Conservation (phyloP, 1,140 invertebrate species). For the Bombus sibiricus region DNA sequence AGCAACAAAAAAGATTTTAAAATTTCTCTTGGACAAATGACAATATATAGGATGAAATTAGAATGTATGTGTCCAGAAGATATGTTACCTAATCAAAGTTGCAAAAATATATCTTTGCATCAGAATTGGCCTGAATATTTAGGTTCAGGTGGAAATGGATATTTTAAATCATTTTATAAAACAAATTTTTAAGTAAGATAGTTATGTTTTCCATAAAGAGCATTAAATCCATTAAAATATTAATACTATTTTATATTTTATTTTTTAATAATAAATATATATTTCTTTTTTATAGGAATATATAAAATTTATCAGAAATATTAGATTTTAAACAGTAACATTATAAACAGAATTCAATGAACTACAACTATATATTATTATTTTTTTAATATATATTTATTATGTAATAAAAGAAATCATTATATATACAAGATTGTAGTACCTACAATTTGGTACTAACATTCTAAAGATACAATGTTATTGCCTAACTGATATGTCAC, state of each 20-base stretch:
- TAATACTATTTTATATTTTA: constrained; percentile 19
- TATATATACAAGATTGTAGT: background rate
- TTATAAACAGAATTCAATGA: background rate
- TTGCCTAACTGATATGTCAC: background rate
- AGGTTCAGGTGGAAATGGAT: constrained; percentile 81
- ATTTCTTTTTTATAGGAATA: constrained; percentile 7
- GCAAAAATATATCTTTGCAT: constrained; percentile 80
- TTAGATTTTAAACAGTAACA: constrained; percentile 21
- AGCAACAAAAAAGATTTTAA: constrained; percentile 80
- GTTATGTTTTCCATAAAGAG: constrained; percentile 4
- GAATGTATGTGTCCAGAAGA: constrained; percentile 82
- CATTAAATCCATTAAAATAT: background rate
- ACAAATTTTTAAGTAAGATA: constrained; percentile 47
- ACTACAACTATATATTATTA: background rate
- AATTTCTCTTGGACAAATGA: constrained; percentile 83
- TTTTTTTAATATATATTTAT: background rate
- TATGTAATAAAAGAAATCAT: background rate
- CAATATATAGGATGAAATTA: constrained; percentile 83
- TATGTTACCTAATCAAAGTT: constrained; percentile 79
- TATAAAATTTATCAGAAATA: background rate
- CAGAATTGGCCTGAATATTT: constrained; percentile 83
- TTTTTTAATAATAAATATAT: constrained; percentile 16
- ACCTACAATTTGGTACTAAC: background rate
- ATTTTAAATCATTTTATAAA: constrained; percentile 75
- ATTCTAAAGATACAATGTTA: background rate